phyloP scores from a whole-genome alignment of 1,140 invertebrate species.

The Bilobella aurantiaca region DNA sequence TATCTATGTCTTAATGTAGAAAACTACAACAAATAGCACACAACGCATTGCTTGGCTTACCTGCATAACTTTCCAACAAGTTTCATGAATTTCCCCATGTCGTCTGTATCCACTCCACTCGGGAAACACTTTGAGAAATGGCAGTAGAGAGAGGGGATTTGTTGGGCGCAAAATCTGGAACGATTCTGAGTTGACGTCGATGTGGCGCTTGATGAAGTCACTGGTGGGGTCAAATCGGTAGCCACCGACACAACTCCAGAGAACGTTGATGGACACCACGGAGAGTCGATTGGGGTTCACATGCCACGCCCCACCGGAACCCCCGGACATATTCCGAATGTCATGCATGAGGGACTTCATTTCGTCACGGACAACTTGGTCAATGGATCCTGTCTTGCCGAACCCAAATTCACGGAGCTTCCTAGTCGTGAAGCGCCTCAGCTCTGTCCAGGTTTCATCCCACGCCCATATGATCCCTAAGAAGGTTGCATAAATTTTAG shows the following conservation, averaged over 20 bases:
- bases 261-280: constrained; percentile 40
- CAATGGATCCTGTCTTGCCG: constrained; percentile 36
- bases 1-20: too few relatives aligned
- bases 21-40: too few relatives aligned
- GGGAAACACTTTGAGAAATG: not conserved
- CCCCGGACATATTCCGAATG: not conserved
- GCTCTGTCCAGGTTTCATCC: constrained; percentile 11
- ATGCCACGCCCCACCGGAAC: not conserved
- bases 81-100: not conserved
- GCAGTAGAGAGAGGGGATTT: constrained; percentile 7
- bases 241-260: constrained; percentile 77
- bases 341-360: not conserved
- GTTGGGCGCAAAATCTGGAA: constrained; percentile 2
- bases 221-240: constrained; percentile 46
- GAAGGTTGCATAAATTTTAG: too few relatives aligned
- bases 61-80: too few relatives aligned
- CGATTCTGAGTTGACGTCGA: constrained; percentile 5
- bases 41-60: too few relatives aligned
- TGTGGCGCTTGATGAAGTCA: constrained; percentile 12
- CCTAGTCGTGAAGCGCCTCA: constrained; percentile 17
- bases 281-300: constrained; percentile 7
- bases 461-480: constrained; percentile 12
- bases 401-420: constrained; percentile 18
- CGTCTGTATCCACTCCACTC: not conserved
- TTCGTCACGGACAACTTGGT: constrained; percentile 5